phyloP scores from a whole-genome alignment of 2,888 invertebrate species.

The Lordiphosa andalusiaca region DNA sequence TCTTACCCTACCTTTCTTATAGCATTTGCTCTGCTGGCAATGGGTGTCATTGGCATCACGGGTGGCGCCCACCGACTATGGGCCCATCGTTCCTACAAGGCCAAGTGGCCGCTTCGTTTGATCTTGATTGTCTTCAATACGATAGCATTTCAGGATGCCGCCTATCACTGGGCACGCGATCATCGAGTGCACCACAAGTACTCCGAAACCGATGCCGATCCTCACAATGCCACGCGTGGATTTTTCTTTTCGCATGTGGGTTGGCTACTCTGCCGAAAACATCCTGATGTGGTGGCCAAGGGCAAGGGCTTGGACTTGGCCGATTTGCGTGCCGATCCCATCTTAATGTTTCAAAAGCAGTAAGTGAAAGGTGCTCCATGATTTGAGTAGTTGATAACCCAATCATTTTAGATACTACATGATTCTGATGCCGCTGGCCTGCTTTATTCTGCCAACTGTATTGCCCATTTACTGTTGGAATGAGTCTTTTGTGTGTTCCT shows the following conservation, averaged over 20 bases:
- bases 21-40: conserved; percentile 88
- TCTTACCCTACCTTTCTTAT: conserved; percentile 65
- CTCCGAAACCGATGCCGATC: conserved; percentile 96
- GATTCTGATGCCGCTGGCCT: conserved; percentile 86
- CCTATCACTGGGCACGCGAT: conserved; percentile 88
- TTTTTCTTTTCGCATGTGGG: conserved; percentile 98
- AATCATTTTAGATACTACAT: conserved; percentile 84
- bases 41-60: conserved; percentile 94
- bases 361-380: conserved; percentile 80
- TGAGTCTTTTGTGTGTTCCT: conserved; percentile 85
- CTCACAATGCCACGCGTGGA: conserved; percentile 94
- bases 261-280: conserved; percentile 95
- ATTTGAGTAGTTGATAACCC: no score
- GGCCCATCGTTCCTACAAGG: conserved; percentile 97
- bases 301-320: conserved; percentile 92
- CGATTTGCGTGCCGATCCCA: conserved; percentile 90
- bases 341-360: conserved; percentile 93
- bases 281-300: conserved; percentile 92
- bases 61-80: conserved; percentile 97
- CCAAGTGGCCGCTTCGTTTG: conserved; percentile 91
- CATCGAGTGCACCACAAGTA: conserved; percentile 95
- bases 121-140: conserved; percentile 91
- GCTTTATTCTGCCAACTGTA: conserved; percentile 89
- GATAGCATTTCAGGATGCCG: conserved; percentile 92
- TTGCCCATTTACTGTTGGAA: conserved; percentile 90